Conservation (phyloP, 2,113 vertebrate genomes). For the Paramisgurnus dabryanus region DNA sequence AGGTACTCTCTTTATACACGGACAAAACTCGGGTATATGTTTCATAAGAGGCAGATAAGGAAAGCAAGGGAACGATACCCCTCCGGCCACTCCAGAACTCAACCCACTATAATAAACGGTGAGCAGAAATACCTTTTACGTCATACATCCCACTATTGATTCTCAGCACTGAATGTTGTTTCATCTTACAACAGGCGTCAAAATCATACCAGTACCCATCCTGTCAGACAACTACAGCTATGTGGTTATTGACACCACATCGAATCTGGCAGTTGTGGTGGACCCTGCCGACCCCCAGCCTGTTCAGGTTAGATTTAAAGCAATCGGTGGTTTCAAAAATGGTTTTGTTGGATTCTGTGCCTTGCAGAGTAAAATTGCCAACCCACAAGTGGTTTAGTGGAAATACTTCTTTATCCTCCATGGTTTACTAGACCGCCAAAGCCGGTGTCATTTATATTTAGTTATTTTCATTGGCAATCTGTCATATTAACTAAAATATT, state of each 20-base stretch:
- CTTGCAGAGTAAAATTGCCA: slow-evolving; percentile 4
- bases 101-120: slow-evolving; percentile 82
- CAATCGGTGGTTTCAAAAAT: slow-evolving; percentile 7
- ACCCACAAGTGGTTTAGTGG: slow-evolving; percentile 7
- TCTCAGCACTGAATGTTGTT: background rate
- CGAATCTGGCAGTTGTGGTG: slow-evolving; percentile 79
- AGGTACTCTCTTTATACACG: slow-evolving; percentile 94
- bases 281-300: slow-evolving; percentile 91
- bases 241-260: slow-evolving; percentile 86
- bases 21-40: slow-evolving; percentile 93
- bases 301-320: slow-evolving; percentile 81
- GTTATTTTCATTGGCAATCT: background rate
- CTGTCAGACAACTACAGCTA: slow-evolving; percentile 98
- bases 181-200: slow-evolving; percentile 78
- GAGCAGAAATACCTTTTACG: slow-evolving; percentile 53
- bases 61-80: slow-evolving; percentile 89
- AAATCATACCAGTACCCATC: slow-evolving; percentile 92
- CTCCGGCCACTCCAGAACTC: slow-evolving; percentile 83
- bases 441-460: background rate
- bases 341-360: background rate
- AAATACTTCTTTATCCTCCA: background rate
- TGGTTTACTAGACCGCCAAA: slow-evolving; percentile 9
- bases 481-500: background rate
- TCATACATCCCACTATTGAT: background rate
- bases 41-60: slow-evolving; percentile 90